Evolutionary conservation across 2,797 vertebrate species (phyloP), one percentile per base, ranked within the genome.

Genomic region (Psittacula echo): DNA sequence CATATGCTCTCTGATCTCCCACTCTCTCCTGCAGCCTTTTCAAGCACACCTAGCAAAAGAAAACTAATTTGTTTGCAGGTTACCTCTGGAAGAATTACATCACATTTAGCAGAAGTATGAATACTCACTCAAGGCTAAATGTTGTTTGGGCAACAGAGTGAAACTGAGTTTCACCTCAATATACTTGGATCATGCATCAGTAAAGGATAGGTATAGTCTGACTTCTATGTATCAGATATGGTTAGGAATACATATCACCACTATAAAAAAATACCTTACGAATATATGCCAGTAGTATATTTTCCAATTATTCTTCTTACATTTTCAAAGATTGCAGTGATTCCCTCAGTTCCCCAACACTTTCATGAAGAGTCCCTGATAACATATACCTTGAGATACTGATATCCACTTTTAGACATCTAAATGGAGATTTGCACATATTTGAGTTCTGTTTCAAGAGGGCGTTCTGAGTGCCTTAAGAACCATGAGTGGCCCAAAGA

Each of bases 1-100:
- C 79, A 92, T 58, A 90, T 84, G 86, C 41, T 93, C 47, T 86
- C 70, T 91, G 58, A 91, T 89, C 91, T 92, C 66, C 45, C 62
- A 85, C 68, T 75, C 80, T 58, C 53, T 91, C 39, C 82, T 62
- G 42, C 72, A 95, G 62, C 82, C 62, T 95, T 91, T 81, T 39
- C 58, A 94, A 95, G 78, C 24, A 51, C 50, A 83, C 45, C 56
- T 58, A 21, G 68, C 39, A 83, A 87, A 85, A 68, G 16, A 68
- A 95, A 89, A 45, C 54, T 78, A 44, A 83, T 84, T 89, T 94
- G 90, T 73, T 82, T 86, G 66, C 68, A 67, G 53, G 37, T 87
- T 93, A 66, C 45, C 72, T 72, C 82, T 78, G 79, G 42, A 78
- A 91, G 65, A 87, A 75, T 74, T 74, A 17, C 42, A 83, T 87